Conservation (phyloP, 2,888 invertebrate species). For the Dendrolimus houi region DNA sequence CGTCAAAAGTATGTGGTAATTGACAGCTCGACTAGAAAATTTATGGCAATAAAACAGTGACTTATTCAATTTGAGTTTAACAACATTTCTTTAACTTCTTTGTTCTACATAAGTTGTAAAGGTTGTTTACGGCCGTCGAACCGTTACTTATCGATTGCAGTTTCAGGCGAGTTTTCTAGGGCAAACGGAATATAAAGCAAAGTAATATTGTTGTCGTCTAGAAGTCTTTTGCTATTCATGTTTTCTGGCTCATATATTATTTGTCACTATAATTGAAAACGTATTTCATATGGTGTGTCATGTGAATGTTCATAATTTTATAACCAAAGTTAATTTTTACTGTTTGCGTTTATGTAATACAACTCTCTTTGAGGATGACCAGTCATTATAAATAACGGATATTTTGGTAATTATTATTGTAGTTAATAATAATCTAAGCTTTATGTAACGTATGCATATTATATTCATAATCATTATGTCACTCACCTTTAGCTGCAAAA, state of each 20-base stretch:
- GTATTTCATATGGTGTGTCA: too few species aligned
- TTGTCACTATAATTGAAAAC: too few species aligned
- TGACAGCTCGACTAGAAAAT: too few species aligned
- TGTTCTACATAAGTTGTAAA: background rate
- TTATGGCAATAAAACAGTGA: background rate
- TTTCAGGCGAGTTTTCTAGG: slow-evolving; percentile 32
- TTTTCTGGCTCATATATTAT: too few species aligned
- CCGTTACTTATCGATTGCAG: slow-evolving; percentile 40
- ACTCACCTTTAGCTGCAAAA: too few species aligned
- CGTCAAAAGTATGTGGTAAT: too few species aligned
- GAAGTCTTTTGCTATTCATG: too few species aligned
- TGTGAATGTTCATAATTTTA: too few species aligned
- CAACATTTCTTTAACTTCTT: background rate
- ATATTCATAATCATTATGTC: too few species aligned
- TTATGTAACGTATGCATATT: too few species aligned
- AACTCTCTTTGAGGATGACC: background rate
- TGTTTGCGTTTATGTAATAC: background rate
- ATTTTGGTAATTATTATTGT: background rate
- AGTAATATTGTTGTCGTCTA: slow-evolving; percentile 4
- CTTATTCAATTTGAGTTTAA: background rate
- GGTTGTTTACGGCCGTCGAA: slow-evolving; percentile 36
- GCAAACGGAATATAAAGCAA: slow-evolving; percentile 28
- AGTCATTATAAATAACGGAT: background rate
- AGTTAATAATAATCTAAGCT: too few species aligned
- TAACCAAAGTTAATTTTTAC: too few species aligned